Base-by-base conservation (phyloP, 2,113 vertebrate genomes). In the Pagrus major region DNA sequence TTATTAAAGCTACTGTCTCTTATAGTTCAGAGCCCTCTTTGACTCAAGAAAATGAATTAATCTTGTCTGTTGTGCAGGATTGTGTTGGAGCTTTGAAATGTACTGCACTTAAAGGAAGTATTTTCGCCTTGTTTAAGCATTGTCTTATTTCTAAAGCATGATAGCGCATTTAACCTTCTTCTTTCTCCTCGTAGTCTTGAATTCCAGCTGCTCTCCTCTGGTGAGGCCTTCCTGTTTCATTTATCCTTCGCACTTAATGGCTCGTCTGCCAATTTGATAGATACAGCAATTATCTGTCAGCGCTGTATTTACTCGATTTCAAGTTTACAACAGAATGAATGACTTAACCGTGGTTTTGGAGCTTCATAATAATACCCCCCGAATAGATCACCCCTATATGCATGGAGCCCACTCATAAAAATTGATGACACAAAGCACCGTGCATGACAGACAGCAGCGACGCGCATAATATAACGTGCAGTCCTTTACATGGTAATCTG, bases 401-500 rank as follows among this genome's bases (percentile, higher is more conserved):
- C 79, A 66, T 70, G 59, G 12, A 66, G 46, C 78, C 65, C 25
- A 59, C 84, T 88, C 81, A 86, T 83, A 63, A 88, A 92, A 90
- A 90, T 65, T 71, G 76, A 88, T 88, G 84, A 78, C 78, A 46
- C 72, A 15, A 68, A 67, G 73, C 78, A 21, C 16, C 2, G 33
- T 20, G 68, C 59, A 7, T 81, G 82, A 87, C 83, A 80, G 85
- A 84, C 85, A 81, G 75, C 74, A 73, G 87, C 63, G 75, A 85
- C 77, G 65, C 31, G 68, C 78, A 67, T 92, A 92, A 89, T 88
- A 67, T 78, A 91, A 88, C 70, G 80, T 65, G 72, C 83, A 82
- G 89, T 83, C 91, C 84, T 81, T 79, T 80, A 89, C 81, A 79
- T 86, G 85, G 76, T 95, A 94, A 95, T 94, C 89, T 82, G 86